Evolutionary conservation across 2,888 invertebrate species (phyloP), one percentile per base, ranked within the genome.

Genomic region (Deroplatys truncata): DNA sequence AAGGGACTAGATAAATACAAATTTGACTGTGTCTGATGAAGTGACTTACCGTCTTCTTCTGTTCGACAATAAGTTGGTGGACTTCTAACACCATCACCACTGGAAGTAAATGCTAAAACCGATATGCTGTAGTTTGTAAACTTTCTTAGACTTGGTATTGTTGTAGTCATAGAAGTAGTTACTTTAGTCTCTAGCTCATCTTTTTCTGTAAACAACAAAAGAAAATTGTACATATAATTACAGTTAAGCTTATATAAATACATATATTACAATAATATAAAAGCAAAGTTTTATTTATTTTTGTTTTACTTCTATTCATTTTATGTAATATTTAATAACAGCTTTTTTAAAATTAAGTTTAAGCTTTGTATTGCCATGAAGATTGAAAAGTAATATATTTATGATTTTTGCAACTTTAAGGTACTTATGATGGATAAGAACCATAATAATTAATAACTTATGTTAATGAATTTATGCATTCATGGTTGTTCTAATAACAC

Each of bases 61-160:
- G 98, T 98, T 92, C 97, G 96, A 92, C 98, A 98, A 93, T 96
- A 98, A 87, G 98, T 96, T 0, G 98, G 97, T 25, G 96, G 95
- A 91, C 98, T 98, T 91, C 97, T 95, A 29, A 97, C 97, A 13
- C 98, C 98, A 93, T 98, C 98, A 0, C 98, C 98, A 85, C 97
- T 97, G 82, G 96, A 95, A 0, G 98, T 98, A 93, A 96, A 98
- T 15, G 98, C 98, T 92, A 98, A 94, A 82, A 98, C 98, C 91
- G 98, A 97, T 88, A 98, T 97, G 82, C 98, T 98, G 93, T 98
- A 98, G 94, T 98, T 98, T 56, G 98, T 98, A 93, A 96, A 98
- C 92, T 98, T 97, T 92, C 96, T 95, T 89, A 98, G 94, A 86
- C 97, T 97, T 90, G 96, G 96, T 91, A 98, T 94, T 2, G 96